Base-by-base conservation (phyloP, 2,888 invertebrate species). In the Rotaria magnacalcarata region DNA sequence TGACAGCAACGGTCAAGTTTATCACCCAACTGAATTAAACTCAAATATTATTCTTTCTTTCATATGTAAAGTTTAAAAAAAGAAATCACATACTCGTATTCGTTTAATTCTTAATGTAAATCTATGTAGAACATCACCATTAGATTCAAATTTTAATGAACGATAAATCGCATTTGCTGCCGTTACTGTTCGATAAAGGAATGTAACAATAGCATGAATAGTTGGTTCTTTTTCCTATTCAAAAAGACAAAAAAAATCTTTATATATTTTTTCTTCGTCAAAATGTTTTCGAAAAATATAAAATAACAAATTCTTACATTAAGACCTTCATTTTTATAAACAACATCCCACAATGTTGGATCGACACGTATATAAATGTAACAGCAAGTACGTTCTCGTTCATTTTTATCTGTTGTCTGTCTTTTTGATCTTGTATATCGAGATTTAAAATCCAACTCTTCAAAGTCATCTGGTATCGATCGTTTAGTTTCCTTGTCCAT, bases 251-350 rank as follows among this genome's bases (percentile, higher is more conserved):
- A 43, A 34, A 24, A 2, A 52, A 52, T 52, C 1, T 16, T 16
- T 52, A 27, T 14, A 54, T 54, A 27, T 24, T 11, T 34, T 34
- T 34, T 34, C 34, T 34, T 34, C 34, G 2, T 34, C 34, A 34
- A 34, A 34, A 34, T 34, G 2, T 34, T 34, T 1, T 34, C 34
- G 34, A 34, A 34, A 34, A 34, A 84, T 52, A 52, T 27, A 5
- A 67, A 0, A 54, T 34, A 34, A 34, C 2, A n/a, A 24, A 47
- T 54, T 56, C 47, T 27, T 85, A 85, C 85, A 24, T 85, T 52
- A 50, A 67, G 74, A 11, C 86, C 86, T 85, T 86, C 86, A 34
- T 80, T 86, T 27, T 86, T 84, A 43, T 58, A 86, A 27, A 86
- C 84, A 41, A 74, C 52, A 74, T 86, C 85, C 24, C 84, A 86